Percentiles rank a stretch among this genome's conserved stretches.
Conservation (phyloP, 2,888 invertebrate species). For the Stenotaenia linearis region DNA sequence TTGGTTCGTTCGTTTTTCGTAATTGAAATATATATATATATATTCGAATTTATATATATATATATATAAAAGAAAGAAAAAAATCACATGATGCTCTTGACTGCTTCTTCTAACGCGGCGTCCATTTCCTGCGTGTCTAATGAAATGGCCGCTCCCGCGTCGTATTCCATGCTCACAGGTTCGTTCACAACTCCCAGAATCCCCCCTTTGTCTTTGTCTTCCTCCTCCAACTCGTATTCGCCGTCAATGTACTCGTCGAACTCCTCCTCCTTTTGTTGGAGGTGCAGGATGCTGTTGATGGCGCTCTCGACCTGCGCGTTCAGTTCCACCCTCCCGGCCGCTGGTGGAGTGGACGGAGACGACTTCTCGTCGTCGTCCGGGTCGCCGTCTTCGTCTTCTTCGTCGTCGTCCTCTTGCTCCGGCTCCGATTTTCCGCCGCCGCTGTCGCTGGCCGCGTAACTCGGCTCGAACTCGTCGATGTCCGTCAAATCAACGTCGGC, state of each 20-base stretch:
- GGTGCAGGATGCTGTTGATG: conserved; percentile 69
- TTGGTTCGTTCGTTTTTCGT: neutral
- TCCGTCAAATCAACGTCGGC: conserved; percentile 36
- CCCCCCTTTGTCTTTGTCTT: conserved; percentile 35
- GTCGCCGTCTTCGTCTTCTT: conserved; percentile 33
- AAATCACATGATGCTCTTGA: conserved; percentile 35
- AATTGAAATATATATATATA: too few relatives aligned
- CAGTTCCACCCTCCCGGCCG: conserved; percentile 33
- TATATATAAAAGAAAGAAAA: neutral
- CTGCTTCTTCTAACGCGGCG: conserved; percentile 36
- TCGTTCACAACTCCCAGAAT: conserved; percentile 34
- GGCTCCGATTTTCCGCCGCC: conserved; percentile 28
- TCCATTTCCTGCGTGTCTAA: conserved; percentile 34
- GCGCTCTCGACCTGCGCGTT: conserved; percentile 73
- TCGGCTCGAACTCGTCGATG: conserved; percentile 35
- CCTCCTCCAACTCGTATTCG: conserved; percentile 29
- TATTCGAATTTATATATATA: too few relatives aligned
- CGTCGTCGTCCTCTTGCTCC: conserved; percentile 28
- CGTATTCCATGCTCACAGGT: conserved; percentile 31
- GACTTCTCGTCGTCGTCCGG: neutral
- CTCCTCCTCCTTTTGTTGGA: conserved; percentile 47
- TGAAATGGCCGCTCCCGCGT: neutral
- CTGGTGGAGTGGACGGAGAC: neutral
- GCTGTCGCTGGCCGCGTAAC: conserved; percentile 35
- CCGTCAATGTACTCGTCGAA: conserved; percentile 28